Evolutionary conservation across 2,888 invertebrate species (phyloP).

Genomic region (Hemicrepidius hirtus): DNA sequence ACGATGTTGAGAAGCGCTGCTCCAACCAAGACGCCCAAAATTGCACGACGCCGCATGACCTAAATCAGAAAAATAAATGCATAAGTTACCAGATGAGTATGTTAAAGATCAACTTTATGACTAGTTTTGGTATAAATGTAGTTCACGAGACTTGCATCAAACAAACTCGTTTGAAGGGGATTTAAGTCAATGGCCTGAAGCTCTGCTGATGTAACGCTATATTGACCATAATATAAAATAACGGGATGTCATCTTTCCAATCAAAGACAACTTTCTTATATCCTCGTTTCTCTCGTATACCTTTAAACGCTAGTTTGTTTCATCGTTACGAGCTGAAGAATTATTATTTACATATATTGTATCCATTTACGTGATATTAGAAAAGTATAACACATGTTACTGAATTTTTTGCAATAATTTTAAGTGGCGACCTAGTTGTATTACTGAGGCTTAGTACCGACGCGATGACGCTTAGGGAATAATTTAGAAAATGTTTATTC

Average conservation of each 20-base stretch:
- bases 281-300: not conserved
- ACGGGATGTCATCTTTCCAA: slow-evolving; percentile 34
- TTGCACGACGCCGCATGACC: slow-evolving; percentile 67
- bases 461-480: no score
- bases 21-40: slow-evolving; percentile 61
- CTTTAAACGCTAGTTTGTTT: not conserved
- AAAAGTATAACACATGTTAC: no score
- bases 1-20: slow-evolving; percentile 61
- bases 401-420: no score
- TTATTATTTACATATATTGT: no score
- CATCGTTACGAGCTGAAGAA: not conserved
- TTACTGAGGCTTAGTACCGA: no score
- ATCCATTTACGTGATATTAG: no score
- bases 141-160: slow-evolving; percentile 23
- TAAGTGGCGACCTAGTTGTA: no score
- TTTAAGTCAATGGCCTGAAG: slow-evolving; percentile 44
- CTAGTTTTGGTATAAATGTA: slow-evolving; percentile 20
- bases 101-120: slow-evolving; percentile 19
- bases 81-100: slow-evolving; percentile 10
- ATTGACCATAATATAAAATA: slow-evolving; percentile 47
- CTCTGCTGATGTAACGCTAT: slow-evolving; percentile 43
- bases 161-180: slow-evolving; percentile 43
- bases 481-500: no score
- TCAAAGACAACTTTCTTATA: slow-evolving; percentile 21
- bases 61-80: slow-evolving; percentile 59